Percentiles rank a stretch among this genome's conserved stretches.
phyloP scores from a whole-genome alignment of 2,797 vertebrate genomes.

The Hemibagrus guttatus region DNA sequence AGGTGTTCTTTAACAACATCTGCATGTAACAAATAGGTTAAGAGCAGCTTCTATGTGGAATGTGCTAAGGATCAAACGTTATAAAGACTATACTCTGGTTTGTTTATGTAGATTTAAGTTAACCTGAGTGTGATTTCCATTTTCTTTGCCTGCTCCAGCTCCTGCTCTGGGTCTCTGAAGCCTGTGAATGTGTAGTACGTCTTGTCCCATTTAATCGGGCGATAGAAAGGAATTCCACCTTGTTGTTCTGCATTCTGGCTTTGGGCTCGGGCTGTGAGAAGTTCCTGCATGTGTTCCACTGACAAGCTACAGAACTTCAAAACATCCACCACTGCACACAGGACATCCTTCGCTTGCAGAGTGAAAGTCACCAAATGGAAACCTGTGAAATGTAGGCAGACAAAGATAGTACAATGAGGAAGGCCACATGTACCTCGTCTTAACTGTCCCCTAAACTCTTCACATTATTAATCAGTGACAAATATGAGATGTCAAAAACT shows the following conservation, averaged over 20 bases:
- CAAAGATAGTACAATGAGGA: neutral
- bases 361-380: constrained; percentile 93
- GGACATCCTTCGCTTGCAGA: constrained; percentile 83
- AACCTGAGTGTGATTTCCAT: constrained; percentile 86
- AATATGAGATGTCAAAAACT: neutral
- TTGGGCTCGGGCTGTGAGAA: constrained; percentile 61
- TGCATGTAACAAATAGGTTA: neutral
- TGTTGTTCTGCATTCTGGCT: constrained; percentile 39
- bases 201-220: constrained; percentile 94
- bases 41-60: neutral
- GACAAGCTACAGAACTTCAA: constrained; percentile 92
- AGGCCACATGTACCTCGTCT: neutral
- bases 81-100: neutral
- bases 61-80: neutral
- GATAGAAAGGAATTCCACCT: constrained; percentile 70
- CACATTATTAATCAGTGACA: neutral
- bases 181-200: constrained; percentile 93
- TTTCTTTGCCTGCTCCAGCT: constrained; percentile 84
- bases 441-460: neutral
- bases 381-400: constrained; percentile 69
- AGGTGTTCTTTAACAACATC: neutral
- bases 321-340: constrained; percentile 88
- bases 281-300: constrained; percentile 82
- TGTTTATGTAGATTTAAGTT: neutral
- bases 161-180: constrained; percentile 90